Conservation (phyloP, 2,888 invertebrate species). For the Leptopilina drosophilae region DNA sequence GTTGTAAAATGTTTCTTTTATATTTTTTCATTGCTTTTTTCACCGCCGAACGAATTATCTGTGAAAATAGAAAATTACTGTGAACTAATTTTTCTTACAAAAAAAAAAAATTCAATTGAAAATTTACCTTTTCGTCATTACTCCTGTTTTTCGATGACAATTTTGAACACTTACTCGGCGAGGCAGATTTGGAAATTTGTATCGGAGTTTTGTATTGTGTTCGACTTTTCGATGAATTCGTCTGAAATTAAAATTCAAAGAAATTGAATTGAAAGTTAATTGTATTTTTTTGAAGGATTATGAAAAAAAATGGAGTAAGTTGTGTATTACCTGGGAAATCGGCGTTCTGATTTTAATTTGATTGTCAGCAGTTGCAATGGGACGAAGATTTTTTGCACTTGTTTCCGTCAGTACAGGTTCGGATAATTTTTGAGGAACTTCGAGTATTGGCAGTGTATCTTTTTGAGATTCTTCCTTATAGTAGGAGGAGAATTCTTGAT, state of each 20-base stretch:
- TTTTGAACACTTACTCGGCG: conserved; percentile 41
- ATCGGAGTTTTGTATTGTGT: neutral
- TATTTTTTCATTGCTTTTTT: conserved; percentile 68
- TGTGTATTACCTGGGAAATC: neutral
- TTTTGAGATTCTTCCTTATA: conserved; percentile 66
- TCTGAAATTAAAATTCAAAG: neutral
- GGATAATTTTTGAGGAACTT: conserved; percentile 52
- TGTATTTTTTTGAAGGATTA: no score
- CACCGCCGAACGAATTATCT: conserved; percentile 66
- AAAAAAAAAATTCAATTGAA: no score
- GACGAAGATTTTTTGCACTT: conserved; percentile 51
- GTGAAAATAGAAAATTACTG: conserved; percentile 29
- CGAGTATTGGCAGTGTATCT: conserved; percentile 59
- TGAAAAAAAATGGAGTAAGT: no score
- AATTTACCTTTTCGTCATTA: conserved; percentile 62
- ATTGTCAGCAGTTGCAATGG: neutral
- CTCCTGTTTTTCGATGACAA: conserved; percentile 56
- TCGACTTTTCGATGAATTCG: conserved; percentile 6
- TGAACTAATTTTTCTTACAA: no score
- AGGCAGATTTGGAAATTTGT: conserved; percentile 50
- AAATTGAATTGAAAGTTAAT: no score
- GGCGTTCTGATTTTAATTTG: neutral
- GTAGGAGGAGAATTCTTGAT: conserved; percentile 70
- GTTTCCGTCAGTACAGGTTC: conserved; percentile 53
- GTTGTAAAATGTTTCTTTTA: conserved; percentile 60